These are phyloP conservation scores for Nomada flava DNA, from an alignment of 2,888 invertebrate genomes.

Conservation along the genomic window DNA sequence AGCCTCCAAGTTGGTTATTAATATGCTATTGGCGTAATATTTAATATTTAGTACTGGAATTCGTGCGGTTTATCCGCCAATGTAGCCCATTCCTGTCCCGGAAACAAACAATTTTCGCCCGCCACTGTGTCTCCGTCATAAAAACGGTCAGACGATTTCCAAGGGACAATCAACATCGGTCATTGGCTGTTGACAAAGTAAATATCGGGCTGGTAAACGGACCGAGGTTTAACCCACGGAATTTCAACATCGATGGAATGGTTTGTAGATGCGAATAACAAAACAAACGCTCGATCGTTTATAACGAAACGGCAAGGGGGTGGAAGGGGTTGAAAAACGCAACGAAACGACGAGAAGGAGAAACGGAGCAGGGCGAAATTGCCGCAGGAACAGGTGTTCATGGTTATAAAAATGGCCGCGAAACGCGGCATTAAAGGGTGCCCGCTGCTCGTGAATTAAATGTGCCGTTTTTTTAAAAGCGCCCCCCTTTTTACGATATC, in stretches of 20 bases:
- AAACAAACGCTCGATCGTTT: constrained; percentile 20
- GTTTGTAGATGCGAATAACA: constrained; percentile 15
- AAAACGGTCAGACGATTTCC: constrained; percentile 36
- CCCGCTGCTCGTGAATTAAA: constrained; percentile 40
- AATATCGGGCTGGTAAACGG: constrained; percentile 33
- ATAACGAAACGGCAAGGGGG: not conserved
- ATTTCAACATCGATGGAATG: constrained; percentile 34
- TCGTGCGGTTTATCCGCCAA: constrained; percentile 11
- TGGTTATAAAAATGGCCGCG: constrained; percentile 41
- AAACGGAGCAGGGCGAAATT: not conserved
- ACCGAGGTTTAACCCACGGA: constrained; percentile 1
- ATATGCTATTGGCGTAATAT: constrained; percentile 41
- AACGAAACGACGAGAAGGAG: not conserved
- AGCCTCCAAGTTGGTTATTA: constrained; percentile 24
- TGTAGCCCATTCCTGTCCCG: constrained; percentile 34
- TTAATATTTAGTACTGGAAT: constrained; percentile 28
- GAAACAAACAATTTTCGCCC: constrained; percentile 31
- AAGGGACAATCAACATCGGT: constrained; percentile 47
- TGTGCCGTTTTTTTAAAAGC: not conserved
- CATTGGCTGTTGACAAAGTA: constrained; percentile 48
- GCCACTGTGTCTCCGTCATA: constrained; percentile 2
- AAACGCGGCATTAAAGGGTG: constrained; percentile 35
- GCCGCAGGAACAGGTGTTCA: constrained; percentile 47
- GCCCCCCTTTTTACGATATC: constrained; percentile 53
- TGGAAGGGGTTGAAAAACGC: not conserved